A percentile compares a stretch with the other conserved stretches of the same genome.
Evolutionary conservation across 2,888 invertebrate genomes (phyloP).

Genomic region (Parnassius orleans): DNA sequence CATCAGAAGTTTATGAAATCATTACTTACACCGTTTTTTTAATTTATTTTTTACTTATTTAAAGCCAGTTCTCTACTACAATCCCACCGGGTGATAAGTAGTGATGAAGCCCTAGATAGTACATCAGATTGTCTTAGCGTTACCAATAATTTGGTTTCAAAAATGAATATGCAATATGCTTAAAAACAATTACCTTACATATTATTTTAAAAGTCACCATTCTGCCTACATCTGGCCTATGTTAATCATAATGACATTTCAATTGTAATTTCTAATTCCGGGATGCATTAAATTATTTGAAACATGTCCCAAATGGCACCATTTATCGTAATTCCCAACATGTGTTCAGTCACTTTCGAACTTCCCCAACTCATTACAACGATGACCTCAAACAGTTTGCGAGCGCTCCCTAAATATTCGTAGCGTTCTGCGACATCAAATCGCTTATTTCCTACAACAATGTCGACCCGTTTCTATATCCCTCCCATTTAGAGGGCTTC

Average conservation of each 20-base stretch:
- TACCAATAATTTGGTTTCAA: too few relatives aligned
- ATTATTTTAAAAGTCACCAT: too few relatives aligned
- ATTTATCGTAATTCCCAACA: conserved; percentile 9
- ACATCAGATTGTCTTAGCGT: too few relatives aligned
- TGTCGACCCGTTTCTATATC: conserved; percentile 9
- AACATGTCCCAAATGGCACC: conserved; percentile 21
- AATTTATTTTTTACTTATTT: too few relatives aligned
- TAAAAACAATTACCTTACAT: too few relatives aligned
- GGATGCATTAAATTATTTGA: conserved; percentile 18
- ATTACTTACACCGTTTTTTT: too few relatives aligned
- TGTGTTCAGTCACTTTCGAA: conserved; percentile 13
- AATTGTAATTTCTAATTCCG: conserved; percentile 2
- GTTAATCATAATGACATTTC: not conserved
- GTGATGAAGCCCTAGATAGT: too few relatives aligned
- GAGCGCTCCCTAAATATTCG: conserved; percentile 16
- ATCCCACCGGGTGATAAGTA: too few relatives aligned
- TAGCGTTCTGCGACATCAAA: conserved; percentile 13
- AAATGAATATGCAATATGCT: too few relatives aligned
- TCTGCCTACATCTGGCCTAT: too few relatives aligned
- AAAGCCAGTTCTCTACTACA: too few relatives aligned
- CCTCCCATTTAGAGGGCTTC: conserved; percentile 5
- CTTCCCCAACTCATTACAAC: conserved; percentile 16
- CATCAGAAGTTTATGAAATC: too few relatives aligned
- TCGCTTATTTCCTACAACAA: conserved; percentile 10
- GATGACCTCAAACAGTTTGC: not conserved